Evolutionary conservation across 2,888 invertebrate species (phyloP).

Genomic region (Macropis europaea): DNA sequence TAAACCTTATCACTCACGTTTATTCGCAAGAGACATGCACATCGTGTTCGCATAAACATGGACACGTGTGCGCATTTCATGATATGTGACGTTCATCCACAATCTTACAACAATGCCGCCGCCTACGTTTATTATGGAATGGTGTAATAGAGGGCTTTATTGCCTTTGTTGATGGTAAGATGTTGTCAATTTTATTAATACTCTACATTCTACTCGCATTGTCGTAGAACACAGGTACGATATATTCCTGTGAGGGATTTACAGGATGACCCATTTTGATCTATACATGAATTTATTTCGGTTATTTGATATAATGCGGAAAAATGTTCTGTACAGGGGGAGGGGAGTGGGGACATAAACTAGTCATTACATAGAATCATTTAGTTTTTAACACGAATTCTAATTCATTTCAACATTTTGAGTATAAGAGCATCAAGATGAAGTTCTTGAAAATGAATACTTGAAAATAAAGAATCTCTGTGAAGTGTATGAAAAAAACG

Average conservation of each 20-base stretch:
- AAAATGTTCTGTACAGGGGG: no score
- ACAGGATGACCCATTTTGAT: no score
- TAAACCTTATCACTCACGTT: conserved; percentile 59
- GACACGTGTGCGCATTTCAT: conserved; percentile 6
- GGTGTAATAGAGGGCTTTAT: conserved; percentile 23
- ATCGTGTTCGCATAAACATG: conserved; percentile 20
- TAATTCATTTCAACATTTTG: no score
- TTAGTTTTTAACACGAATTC: no score
- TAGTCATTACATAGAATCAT: no score
- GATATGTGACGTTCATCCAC: conserved; percentile 22
- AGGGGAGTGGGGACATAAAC: no score
- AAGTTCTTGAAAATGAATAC: no score
- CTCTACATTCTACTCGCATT: background rate
- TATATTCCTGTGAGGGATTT: background rate
- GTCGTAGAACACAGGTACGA: background rate
- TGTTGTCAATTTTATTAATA: conserved; percentile 35
- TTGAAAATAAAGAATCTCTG: no score
- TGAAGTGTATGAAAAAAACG: no score
- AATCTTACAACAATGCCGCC: conserved; percentile 15
- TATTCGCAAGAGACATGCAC: conserved; percentile 39
- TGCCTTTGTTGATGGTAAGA: background rate
- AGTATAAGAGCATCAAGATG: no score
- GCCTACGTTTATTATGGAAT: conserved; percentile 16
- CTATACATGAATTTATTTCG: no score
- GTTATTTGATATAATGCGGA: background rate